A percentile compares a stretch with the other conserved stretches of the same genome.
These are phyloP conservation scores for Cloeon dipterum DNA, from an alignment of 2,888 invertebrate genomes.

Conservation along the genomic window DNA sequence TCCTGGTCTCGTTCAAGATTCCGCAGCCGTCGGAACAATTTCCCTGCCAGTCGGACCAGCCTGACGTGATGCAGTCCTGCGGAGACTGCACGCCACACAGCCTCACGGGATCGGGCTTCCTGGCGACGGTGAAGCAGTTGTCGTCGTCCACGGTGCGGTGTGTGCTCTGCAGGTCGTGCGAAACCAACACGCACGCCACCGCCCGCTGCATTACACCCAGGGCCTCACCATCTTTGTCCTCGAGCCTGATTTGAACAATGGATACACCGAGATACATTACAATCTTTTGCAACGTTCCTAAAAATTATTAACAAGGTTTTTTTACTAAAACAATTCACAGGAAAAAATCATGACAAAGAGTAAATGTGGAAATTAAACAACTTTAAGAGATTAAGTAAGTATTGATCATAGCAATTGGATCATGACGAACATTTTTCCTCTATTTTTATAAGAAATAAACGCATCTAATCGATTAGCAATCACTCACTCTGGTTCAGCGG, in stretches of 20 bases:
- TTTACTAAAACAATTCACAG: too few relatives aligned
- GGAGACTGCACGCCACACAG: constrained; percentile 14
- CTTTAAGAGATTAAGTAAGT: too few relatives aligned
- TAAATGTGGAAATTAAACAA: too few relatives aligned
- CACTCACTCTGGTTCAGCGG: not conserved
- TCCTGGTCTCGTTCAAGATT: constrained; percentile 10
- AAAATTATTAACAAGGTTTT: too few relatives aligned
- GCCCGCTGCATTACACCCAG: constrained; percentile 13
- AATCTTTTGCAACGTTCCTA: too few relatives aligned
- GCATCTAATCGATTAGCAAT: too few relatives aligned
- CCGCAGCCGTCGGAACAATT: constrained; percentile 7
- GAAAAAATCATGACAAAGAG: too few relatives aligned
- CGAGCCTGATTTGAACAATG: too few relatives aligned
- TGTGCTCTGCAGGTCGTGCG: constrained; percentile 11
- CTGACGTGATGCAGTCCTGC: constrained; percentile 10
- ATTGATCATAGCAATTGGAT: not conserved
- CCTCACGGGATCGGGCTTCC: constrained; percentile 12
- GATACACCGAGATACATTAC: too few relatives aligned
- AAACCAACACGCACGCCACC: constrained; percentile 13
- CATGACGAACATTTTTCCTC: not conserved
- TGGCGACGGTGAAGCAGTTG: constrained; percentile 13
- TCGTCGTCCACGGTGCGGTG: constrained; percentile 13
- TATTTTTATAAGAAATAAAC: not conserved
- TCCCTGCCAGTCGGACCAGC: constrained; percentile 12
- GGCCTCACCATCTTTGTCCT: constrained; percentile 7